Base-by-base conservation (phyloP, 1,140 invertebrate genomes). In the Drosophila kurseongensis region DNA sequence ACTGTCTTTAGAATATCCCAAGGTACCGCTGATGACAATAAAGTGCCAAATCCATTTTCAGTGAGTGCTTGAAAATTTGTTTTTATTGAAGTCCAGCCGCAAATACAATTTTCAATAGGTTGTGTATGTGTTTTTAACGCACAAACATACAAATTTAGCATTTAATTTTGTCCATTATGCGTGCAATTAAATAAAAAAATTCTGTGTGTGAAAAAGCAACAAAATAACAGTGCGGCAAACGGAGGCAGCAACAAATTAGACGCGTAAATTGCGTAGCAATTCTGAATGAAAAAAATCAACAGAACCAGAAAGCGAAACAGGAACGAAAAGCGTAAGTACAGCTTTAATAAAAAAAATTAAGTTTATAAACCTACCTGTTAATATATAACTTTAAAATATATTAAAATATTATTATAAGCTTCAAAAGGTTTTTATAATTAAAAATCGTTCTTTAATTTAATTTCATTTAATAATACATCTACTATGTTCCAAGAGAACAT, bases 241-340 rank as follows among this genome's bases (percentile, higher is more conserved):
- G 32, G 41, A 66, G 63, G 51, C 75, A 86, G 50, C 71, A 48
- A 66, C 69, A 83, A 77, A 78, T 79, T 86, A 86, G 60, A 86
- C 75, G 83, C 84, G 85, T 88, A 88, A 88, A 83, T 76, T 86
- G 83, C 83, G 84, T 86, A 88, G 75, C 83, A 62, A 83, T 88
- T 81, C 52, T 86, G 84, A 88, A 86, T 86, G 83, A 86, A 86
- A 57, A 68, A 79, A 40, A 36, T 63, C 59, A 85, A 60, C 57
- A 57, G 54, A 82, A 50, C 40, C 50, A 60, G 29, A 63, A 65
- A 45, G 41, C 59, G 60, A 76, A 45, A 55, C 50, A 69, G 45
- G 29, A 62, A 52, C 78, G 67, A 86, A 78, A 82, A 86, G 80
- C 65, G 82, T 86, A 82, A 86, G 82, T 86, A 86, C 66, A 68